These are phyloP conservation scores for Oryzias woworae DNA, from an alignment of 2,113 vertebrate genomes.

Conservation along the genomic window DNA sequence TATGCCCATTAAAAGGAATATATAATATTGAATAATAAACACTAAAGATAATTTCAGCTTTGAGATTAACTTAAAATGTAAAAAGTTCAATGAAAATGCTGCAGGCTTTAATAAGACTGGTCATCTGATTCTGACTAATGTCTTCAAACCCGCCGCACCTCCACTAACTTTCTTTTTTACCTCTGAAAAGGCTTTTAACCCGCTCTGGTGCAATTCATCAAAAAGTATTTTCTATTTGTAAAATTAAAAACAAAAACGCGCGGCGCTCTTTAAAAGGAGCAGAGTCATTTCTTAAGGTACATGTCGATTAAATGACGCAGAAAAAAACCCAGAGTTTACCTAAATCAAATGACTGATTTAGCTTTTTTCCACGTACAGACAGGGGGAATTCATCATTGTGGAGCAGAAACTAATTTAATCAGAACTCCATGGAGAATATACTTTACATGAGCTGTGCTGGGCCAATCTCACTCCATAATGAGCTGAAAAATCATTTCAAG, in stretches of 20 bases:
- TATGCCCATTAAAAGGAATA: too few species aligned
- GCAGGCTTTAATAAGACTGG: conserved; percentile 10
- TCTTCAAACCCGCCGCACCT: conserved; percentile 14
- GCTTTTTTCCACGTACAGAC: background rate
- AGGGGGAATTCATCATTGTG: too few species aligned
- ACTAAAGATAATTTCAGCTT: too few species aligned
- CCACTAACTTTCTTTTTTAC: conserved; percentile 15
- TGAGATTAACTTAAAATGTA: too few species aligned
- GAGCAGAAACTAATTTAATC: too few species aligned
- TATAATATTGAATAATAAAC: too few species aligned
- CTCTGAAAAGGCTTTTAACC: conserved; percentile 28
- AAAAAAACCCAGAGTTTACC: background rate
- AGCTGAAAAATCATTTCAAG: too few species aligned
- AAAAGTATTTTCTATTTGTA: conserved; percentile 9
- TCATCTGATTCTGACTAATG: conserved; percentile 23
- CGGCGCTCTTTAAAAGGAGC: background rate
- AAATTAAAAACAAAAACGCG: conserved; percentile 14
- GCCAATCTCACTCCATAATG: too few species aligned
- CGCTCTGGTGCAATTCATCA: conserved; percentile 17
- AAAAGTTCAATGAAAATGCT: background rate
- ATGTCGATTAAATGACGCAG: conserved; percentile 8
- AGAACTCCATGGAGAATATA: too few species aligned
- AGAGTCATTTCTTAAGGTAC: background rate
- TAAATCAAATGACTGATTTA: background rate
- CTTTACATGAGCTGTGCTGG: too few species aligned